phyloP scores from a whole-genome alignment of 2,888 invertebrate genomes.

The Slavum lentiscoides region DNA sequence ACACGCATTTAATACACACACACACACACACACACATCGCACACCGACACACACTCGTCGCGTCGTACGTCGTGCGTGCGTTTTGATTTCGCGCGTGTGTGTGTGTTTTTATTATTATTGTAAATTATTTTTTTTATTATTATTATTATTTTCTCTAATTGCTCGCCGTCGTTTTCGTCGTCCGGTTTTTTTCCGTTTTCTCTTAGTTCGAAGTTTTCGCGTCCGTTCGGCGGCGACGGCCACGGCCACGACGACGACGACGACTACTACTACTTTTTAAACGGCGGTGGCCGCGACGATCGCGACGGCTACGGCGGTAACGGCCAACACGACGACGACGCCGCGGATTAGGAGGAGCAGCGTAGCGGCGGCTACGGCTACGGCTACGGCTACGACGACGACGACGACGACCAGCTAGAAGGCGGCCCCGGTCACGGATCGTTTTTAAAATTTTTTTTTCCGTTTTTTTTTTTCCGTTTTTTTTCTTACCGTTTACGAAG shows the following conservation, averaged over 20 bases:
- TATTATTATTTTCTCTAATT: neutral
- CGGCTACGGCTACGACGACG: neutral
- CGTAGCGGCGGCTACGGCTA: neutral
- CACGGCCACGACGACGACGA: neutral
- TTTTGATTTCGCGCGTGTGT: neutral
- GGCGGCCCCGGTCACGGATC: conserved; percentile 24
- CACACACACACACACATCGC: neutral
- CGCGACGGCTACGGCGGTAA: neutral
- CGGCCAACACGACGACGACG: conserved; percentile 4
- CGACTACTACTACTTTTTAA: neutral
- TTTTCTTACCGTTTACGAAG: no score
- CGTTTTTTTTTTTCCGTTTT: no score
- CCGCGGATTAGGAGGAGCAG: conserved; percentile 7
- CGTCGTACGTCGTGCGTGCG: conserved; percentile 27
- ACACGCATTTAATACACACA: neutral
- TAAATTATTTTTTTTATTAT: no score
- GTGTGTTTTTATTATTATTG: neutral
- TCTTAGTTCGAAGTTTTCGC: neutral
- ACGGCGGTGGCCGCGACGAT: conserved; percentile 3
- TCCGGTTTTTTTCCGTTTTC: neutral
- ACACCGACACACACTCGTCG: neutral
- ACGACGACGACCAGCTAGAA: conserved; percentile 4
- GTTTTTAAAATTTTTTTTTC: neutral
- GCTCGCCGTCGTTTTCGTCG: neutral
- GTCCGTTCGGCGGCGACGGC: conserved; percentile 18